These are phyloP conservation scores for Tiphia femorata DNA, from an alignment of 2,888 invertebrate species.

Conservation along the genomic window DNA sequence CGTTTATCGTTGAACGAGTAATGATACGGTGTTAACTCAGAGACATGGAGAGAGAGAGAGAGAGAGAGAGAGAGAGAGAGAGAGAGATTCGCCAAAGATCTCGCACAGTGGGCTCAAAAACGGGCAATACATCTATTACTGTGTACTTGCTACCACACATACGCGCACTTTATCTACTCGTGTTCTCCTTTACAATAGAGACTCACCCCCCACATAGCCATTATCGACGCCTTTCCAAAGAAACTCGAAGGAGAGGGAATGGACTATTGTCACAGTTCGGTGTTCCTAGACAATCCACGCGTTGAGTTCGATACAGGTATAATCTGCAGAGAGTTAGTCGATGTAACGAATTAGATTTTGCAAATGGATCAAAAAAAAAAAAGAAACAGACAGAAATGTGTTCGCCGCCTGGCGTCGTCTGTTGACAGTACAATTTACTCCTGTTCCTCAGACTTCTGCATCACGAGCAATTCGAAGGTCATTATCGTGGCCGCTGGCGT, in stretches of 20 bases:
- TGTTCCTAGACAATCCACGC: conserved; percentile 72
- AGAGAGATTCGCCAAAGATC: too few relatives aligned
- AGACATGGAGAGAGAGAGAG: too few relatives aligned
- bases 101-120: too few relatives aligned
- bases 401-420: background rate
- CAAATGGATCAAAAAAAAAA: too few relatives aligned
- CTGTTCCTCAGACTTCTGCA: conserved; percentile 70
- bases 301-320: conserved; percentile 73
- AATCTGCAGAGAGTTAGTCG: background rate
- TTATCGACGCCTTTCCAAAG: conserved; percentile 75
- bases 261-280: conserved; percentile 74
- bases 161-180: too few relatives aligned
- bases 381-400: too few relatives aligned
- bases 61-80: too few relatives aligned
- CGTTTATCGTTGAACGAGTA: too few relatives aligned
- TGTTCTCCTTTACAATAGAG: conserved; percentile 60
- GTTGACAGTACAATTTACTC: background rate
- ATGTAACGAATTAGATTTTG: background rate
- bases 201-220: conserved; percentile 72
- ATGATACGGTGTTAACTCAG: too few relatives aligned
- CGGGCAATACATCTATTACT: too few relatives aligned
- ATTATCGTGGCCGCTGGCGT: conserved; percentile 73
- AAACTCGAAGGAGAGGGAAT: conserved; percentile 76
- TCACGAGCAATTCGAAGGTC: conserved; percentile 70
- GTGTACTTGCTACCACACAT: background rate